phyloP scores from a whole-genome alignment of 1,140 invertebrate genomes.

The Lasioglossum baleicum region DNA sequence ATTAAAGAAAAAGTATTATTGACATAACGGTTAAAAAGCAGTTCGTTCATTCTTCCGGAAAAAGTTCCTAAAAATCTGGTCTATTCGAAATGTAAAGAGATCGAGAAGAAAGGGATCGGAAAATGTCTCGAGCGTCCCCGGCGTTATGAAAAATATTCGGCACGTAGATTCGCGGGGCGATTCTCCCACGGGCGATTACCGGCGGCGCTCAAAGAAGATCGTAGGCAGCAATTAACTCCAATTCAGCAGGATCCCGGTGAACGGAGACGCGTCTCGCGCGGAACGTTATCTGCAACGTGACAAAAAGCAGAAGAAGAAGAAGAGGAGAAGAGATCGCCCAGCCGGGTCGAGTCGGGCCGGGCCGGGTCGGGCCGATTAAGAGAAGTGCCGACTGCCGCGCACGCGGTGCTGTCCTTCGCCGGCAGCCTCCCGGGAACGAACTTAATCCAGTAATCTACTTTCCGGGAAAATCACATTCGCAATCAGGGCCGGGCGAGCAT shows the following conservation, averaged over 20 bases:
- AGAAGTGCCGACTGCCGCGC: slow-evolving; percentile 32
- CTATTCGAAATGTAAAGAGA: too few species aligned
- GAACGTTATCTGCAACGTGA: background rate
- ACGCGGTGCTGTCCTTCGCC: slow-evolving; percentile 23
- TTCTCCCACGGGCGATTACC: background rate
- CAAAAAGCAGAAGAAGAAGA: slow-evolving; percentile 1
- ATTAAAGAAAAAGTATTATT: too few species aligned
- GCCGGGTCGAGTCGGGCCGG: background rate
- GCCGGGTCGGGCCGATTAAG: slow-evolving; percentile 38
- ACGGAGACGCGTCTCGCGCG: background rate
- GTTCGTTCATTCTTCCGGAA: too few species aligned
- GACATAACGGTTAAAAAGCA: too few species aligned
- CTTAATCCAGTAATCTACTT: slow-evolving; percentile 75
- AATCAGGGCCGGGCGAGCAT: slow-evolving; percentile 69
- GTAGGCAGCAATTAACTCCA: slow-evolving; percentile 28
- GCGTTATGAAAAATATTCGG: too few species aligned
- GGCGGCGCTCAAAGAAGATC: background rate
- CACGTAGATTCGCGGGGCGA: background rate
- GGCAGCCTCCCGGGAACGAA: slow-evolving; percentile 41
- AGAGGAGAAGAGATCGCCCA: background rate
- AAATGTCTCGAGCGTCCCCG: too few species aligned
- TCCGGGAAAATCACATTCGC: slow-evolving; percentile 74
- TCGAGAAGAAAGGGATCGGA: too few species aligned
- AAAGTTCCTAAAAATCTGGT: too few species aligned
- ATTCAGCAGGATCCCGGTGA: slow-evolving; percentile 10